Conservation (phyloP, 2,888 invertebrate genomes). For the Luperina testacea region DNA sequence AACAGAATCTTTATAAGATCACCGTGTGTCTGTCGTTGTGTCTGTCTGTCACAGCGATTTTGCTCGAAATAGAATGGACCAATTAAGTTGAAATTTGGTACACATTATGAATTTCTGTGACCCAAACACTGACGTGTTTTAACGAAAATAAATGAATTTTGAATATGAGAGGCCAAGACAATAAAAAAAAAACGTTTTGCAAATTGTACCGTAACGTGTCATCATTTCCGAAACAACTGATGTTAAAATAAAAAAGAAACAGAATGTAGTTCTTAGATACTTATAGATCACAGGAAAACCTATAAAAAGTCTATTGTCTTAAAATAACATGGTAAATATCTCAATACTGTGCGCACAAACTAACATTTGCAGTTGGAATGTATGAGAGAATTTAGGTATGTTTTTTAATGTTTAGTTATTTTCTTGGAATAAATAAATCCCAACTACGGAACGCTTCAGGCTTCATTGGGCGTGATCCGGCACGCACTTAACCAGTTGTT, state of each 20-base stretch:
- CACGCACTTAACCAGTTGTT: background rate
- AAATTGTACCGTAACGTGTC: background rate
- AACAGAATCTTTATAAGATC: background rate
- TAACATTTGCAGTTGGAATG: background rate
- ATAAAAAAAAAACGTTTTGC: too few relatives aligned
- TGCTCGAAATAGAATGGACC: background rate
- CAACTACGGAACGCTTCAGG: background rate
- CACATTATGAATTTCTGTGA: background rate
- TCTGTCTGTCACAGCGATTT: background rate
- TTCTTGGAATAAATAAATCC: background rate
- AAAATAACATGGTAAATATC: background rate
- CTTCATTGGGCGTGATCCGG: background rate
- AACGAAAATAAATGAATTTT: background rate
- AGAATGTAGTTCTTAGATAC: background rate
- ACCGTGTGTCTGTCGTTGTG: background rate
- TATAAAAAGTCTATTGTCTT: background rate
- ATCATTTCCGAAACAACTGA: background rate
- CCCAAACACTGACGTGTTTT: background rate
- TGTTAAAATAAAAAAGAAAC: background rate
- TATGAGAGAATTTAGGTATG: background rate
- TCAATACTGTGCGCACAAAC: background rate
- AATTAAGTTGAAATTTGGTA: background rate
- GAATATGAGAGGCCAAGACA: background rate
- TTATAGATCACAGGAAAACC: background rate
- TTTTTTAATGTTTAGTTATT: background rate